A percentile compares a stretch with the other conserved stretches of the same genome.
phyloP scores from a whole-genome alignment of 2,888 invertebrate species.

The Tiphia femorata region DNA sequence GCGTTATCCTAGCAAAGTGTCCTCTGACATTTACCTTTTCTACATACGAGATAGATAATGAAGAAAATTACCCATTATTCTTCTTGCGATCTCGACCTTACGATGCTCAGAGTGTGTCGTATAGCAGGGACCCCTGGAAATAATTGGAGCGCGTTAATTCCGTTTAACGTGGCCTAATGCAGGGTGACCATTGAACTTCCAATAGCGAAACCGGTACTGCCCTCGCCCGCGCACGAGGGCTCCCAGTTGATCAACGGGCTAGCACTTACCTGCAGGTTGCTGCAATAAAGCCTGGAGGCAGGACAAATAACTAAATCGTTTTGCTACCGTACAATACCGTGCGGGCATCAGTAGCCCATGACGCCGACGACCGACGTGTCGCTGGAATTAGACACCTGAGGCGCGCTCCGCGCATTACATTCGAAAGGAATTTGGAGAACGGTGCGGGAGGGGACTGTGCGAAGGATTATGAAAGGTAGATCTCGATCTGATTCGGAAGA shows the following conservation, averaged over 20 bases:
- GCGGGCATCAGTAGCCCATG: no score
- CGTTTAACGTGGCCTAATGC: conserved; percentile 23
- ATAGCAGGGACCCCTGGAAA: no score
- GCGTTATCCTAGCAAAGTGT: conserved; percentile 10
- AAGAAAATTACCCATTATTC: conserved; percentile 30
- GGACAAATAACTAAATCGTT: conserved; percentile 36
- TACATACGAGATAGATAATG: conserved; percentile 5
- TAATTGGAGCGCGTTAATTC: conserved; percentile 32
- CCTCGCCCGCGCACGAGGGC: conserved; percentile 8
- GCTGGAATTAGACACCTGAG: conserved; percentile 18
- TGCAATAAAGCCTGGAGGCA: conserved; percentile 32
- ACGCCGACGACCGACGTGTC: no score
- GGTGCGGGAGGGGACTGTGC: no score
- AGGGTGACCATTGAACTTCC: conserved; percentile 44
- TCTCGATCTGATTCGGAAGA: no score
- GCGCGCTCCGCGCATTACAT: conserved; percentile 2
- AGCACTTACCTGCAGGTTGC: conserved; percentile 26
- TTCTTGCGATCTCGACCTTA: conserved; percentile 29
- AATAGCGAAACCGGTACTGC: conserved; percentile 29
- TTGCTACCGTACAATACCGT: conserved; percentile 30
- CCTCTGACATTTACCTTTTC: conserved; percentile 7
- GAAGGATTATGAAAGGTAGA: no score
- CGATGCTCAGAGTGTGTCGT: conserved; percentile 10
- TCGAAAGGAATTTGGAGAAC: conserved; percentile 11
- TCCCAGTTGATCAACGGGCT: conserved; percentile 4